Evolutionary conservation across 2,888 invertebrate species (phyloP).

Genomic region (Sympetrum striolatum): DNA sequence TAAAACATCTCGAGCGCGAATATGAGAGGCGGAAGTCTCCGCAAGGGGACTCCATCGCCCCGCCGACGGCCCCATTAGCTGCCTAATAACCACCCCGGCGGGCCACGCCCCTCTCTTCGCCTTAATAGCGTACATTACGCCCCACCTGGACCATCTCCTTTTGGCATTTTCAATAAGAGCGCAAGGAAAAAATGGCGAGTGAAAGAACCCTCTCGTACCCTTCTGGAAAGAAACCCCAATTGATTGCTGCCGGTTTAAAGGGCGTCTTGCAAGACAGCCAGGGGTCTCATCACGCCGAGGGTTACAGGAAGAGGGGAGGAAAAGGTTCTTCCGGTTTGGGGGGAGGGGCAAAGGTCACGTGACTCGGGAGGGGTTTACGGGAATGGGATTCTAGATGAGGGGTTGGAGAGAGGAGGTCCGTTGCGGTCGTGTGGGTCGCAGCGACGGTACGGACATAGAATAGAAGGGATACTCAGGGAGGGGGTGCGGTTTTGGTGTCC

Average conservation of each 20-base stretch:
- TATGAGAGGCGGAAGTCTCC: not conserved
- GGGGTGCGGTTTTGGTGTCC: not conserved
- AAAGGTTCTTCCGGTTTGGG: not conserved
- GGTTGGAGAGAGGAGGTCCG: not conserved
- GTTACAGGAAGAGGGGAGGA: not conserved
- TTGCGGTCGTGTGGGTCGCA: not conserved
- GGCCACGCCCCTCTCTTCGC: not conserved
- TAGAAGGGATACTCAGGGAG: not conserved
- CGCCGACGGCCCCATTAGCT: conserved; percentile 20
- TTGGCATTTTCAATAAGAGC: conserved; percentile 20
- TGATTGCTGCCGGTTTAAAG: conserved; percentile 19
- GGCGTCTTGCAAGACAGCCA: conserved; percentile 11
- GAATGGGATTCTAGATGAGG: not conserved
- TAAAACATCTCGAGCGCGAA: not conserved
- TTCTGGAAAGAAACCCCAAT: not conserved
- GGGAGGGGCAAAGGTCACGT: not conserved
- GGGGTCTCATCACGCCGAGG: not conserved
- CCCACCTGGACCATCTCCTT: conserved; percentile 10
- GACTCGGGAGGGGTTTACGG: not conserved
- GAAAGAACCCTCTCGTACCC: not conserved
- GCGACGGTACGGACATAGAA: not conserved
- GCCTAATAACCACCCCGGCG: conserved; percentile 17
- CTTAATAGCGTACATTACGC: conserved; percentile 6
- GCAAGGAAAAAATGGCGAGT: not conserved
- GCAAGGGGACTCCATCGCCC: not conserved